A percentile compares a stretch with the other conserved stretches of the same genome.
Conservation (phyloP, 2,888 invertebrate species). For the Epistrophella euchroma region DNA sequence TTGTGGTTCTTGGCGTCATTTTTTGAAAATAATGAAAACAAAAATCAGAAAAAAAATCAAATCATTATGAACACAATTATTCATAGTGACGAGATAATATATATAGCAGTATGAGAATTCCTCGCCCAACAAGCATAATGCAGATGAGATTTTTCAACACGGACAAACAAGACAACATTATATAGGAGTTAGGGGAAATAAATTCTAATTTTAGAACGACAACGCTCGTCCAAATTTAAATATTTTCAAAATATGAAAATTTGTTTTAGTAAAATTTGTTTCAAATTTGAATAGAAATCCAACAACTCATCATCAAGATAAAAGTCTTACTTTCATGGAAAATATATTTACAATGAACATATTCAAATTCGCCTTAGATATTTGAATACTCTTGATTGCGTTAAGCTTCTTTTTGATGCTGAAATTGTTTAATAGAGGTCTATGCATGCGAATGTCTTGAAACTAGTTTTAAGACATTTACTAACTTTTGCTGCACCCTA, state of each 20-base stretch:
- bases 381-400: background rate
- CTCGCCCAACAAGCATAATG: constrained; percentile 23
- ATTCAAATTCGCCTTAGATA: background rate
- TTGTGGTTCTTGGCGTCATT: constrained; percentile 44
- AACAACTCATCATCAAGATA: constrained; percentile 4
- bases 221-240: constrained; percentile 54
- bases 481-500: too few relatives aligned
- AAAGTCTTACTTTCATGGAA: background rate
- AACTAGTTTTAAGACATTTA: too few relatives aligned
- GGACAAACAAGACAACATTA: background rate
- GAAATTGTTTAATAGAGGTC: background rate
- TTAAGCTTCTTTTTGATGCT: background rate
- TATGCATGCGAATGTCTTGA: too few relatives aligned
- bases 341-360: background rate
- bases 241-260: constrained; percentile 46
- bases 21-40: constrained; percentile 25
- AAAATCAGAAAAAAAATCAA: constrained; percentile 13
- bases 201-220: constrained; percentile 51
- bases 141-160: constrained; percentile 14
- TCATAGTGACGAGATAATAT: constrained; percentile 53
- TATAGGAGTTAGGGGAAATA: constrained; percentile 1
- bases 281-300: background rate
- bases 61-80: constrained; percentile 67
- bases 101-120: background rate
- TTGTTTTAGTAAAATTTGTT: constrained; percentile 22